phyloP scores from a whole-genome alignment of 2,888 invertebrate genomes.

The Cacoxenus indagator region DNA sequence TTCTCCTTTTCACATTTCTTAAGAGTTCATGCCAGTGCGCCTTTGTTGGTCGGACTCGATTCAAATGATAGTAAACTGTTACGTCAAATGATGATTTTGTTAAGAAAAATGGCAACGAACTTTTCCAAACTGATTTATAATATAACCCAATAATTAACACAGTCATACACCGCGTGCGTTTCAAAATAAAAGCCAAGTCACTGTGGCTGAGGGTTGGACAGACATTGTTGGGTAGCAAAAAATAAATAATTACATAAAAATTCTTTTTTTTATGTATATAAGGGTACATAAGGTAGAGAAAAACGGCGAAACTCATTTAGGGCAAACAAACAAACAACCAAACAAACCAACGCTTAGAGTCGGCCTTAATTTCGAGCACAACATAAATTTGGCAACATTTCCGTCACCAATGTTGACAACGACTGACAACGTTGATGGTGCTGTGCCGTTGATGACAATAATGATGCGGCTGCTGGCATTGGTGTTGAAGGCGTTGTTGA shows the following conservation, averaged over 20 bases:
- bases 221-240: no score
- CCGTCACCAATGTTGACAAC: constrained; percentile 22
- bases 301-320: constrained; percentile 54
- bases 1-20: no score
- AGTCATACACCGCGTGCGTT: constrained; percentile 43
- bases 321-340: constrained; percentile 62
- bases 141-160: constrained; percentile 63
- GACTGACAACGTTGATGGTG: background rate
- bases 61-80: no score
- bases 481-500: background rate
- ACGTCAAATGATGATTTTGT: background rate
- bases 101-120: background rate
- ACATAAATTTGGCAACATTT: constrained; percentile 59
- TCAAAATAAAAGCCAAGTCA: background rate
- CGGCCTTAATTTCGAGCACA: constrained; percentile 58
- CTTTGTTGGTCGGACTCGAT: no score
- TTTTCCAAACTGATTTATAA: constrained; percentile 44
- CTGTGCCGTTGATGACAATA: constrained; percentile 12
- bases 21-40: no score
- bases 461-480: constrained; percentile 17
- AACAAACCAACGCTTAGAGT: constrained; percentile 58
- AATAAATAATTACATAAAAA: no score
- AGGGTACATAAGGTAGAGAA: background rate
- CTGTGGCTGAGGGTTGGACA: background rate
- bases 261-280: no score